phyloP scores from a whole-genome alignment of 2,113 vertebrate genomes.

The Tautogolabrus adspersus region DNA sequence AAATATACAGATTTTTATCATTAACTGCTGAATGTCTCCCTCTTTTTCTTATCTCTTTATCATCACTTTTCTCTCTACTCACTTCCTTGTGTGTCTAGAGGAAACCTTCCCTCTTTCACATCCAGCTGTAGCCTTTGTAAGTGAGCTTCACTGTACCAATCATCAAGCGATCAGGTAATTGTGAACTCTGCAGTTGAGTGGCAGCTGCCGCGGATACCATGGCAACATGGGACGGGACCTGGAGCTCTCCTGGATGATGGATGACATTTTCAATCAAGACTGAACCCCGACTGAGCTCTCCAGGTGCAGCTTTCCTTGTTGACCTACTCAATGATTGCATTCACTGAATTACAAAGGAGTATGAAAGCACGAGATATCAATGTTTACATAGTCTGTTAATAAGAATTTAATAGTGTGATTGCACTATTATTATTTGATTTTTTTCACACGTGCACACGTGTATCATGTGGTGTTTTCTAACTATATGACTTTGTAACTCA shows the following conservation, averaged over 20 bases:
- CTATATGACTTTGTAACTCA: too few relatives aligned
- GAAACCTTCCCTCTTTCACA: background rate
- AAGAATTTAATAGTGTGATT: too few relatives aligned
- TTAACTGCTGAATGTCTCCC: too few relatives aligned
- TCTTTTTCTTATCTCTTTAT: background rate
- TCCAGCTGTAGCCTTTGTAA: background rate
- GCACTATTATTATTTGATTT: too few relatives aligned
- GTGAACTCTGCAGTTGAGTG: conserved; percentile 62
- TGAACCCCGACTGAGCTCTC: conserved; percentile 27
- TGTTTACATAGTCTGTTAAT: background rate
- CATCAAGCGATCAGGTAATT: conserved; percentile 40
- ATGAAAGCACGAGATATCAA: accelerated
- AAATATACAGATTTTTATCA: background rate
- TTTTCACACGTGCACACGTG: too few relatives aligned
- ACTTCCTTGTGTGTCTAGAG: background rate
- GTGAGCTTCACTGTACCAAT: background rate
- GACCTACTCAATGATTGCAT: background rate
- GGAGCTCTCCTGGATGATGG: conserved; percentile 50
- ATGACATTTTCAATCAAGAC: conserved; percentile 58
- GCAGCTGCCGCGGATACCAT: conserved; percentile 66
- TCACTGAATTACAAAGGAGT: background rate
- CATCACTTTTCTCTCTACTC: background rate
- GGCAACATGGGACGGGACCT: conserved; percentile 50
- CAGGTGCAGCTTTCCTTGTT: conserved; percentile 5
- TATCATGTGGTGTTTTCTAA: too few relatives aligned